Evolutionary conservation across 2,113 vertebrate genomes (phyloP).

Genomic region (Monopterus albus): DNA sequence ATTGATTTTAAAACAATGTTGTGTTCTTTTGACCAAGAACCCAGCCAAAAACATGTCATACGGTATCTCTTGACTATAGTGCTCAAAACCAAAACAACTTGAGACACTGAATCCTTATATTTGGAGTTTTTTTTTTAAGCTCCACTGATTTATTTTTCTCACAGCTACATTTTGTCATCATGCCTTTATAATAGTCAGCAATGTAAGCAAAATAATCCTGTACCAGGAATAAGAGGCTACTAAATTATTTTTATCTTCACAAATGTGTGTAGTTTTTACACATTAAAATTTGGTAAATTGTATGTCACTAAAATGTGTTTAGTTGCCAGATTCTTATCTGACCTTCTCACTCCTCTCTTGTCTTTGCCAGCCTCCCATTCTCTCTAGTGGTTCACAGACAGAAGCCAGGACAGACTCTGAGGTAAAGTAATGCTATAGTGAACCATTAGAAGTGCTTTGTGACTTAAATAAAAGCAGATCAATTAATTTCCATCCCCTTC

Average conservation of each 20-base stretch:
- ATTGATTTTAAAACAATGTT: background rate
- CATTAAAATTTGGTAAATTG: background rate
- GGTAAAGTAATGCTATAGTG: conserved; percentile 23
- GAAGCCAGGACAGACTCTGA: background rate
- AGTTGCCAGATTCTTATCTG: background rate
- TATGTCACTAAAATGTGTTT: background rate
- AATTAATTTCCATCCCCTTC: background rate
- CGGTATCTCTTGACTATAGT: too few species aligned
- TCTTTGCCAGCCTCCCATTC: background rate
- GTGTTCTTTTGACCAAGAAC: too few species aligned
- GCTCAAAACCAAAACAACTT: too few species aligned
- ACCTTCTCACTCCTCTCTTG: background rate
- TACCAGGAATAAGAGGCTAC: too few species aligned
- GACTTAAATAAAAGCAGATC: background rate
- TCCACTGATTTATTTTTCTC: too few species aligned
- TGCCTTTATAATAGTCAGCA: too few species aligned
- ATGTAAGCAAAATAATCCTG: too few species aligned
- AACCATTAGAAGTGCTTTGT: background rate
- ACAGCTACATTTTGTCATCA: background rate
- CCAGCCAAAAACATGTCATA: too few species aligned
- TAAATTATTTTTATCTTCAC: too few species aligned
- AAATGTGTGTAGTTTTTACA: too few species aligned
- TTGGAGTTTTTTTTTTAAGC: too few species aligned
- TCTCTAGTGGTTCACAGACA: background rate
- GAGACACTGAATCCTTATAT: too few species aligned